These are phyloP conservation scores for Lasiurus borealis DNA, from an alignment of 2,113 vertebrate species.

Conservation along the genomic window DNA sequence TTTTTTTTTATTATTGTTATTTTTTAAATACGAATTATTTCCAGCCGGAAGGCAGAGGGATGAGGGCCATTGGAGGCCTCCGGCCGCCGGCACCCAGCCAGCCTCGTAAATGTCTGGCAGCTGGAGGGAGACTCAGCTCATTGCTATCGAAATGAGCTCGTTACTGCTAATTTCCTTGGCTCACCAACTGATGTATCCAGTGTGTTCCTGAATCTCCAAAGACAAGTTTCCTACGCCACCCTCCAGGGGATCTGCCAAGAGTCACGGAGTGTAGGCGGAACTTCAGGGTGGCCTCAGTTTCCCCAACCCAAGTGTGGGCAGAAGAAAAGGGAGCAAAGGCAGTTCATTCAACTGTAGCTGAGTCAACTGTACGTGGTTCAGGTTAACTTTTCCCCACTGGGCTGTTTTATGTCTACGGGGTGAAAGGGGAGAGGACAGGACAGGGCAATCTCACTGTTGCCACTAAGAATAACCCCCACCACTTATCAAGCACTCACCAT, in stretches of 20 bases:
- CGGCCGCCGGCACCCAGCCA: slow-evolving; percentile 82
- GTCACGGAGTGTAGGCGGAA: not conserved
- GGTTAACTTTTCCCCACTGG: not conserved
- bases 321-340: slow-evolving; percentile 10
- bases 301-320: slow-evolving; percentile 56
- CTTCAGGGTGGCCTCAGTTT: slow-evolving; percentile 74
- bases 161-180: slow-evolving; percentile 85
- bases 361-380: not conserved
- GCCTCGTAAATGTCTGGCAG: slow-evolving; percentile 88
- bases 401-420: not conserved
- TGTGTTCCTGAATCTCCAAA: slow-evolving; percentile 76
- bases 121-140: slow-evolving; percentile 83
- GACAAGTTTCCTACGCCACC: slow-evolving; percentile 44
- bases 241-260: slow-evolving; percentile 33
- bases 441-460: accelerated
- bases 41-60: slow-evolving; percentile 88
- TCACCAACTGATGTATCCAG: slow-evolving; percentile 82
- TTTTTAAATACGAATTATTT: slow-evolving; percentile 87
- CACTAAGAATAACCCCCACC: not conserved
- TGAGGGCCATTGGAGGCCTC: slow-evolving; percentile 82
- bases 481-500: not conserved
- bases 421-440: not conserved
- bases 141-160: slow-evolving; percentile 84
- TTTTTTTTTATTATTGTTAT: slow-evolving; percentile 86
- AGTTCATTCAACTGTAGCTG: not conserved